Base-by-base conservation (phyloP, 2,888 invertebrate genomes). In the Drosophila neutralis region DNA sequence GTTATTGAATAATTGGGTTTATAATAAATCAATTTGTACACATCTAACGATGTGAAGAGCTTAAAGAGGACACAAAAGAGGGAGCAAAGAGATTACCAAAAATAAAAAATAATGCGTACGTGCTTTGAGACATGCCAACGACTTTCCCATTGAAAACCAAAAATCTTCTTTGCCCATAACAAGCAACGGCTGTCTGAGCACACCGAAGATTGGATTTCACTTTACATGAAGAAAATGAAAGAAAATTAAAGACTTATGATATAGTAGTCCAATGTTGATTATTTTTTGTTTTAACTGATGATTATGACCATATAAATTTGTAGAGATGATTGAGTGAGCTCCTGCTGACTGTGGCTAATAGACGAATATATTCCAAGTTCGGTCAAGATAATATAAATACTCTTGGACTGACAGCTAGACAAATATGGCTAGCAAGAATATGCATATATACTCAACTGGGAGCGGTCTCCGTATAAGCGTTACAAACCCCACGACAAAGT, bases 41-140 rank as follows among this genome's bases (percentile, higher is more conserved):
- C 36, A 15, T 18, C 18, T 7, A 48, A 27, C 10, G n/a, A 40
- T n/a, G n/a, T n/a, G 40, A 15, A 24, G 24, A 48, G 38, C 36
- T 64, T 7, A 65, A 49, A 35, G 18, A 35, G n/a, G 2, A 33
- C 33, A 21, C 11, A 21, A 18, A 4, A 38, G 24, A 24, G 15
- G 35, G 7, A 33, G 11, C 21, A 38, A 29, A 69, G 24, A 27
- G 33, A 54, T 40, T 45, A 51, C 35, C 36, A 10, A 15, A 35
- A 60, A 49, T 38, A 29, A 2, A 33, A 35, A 60, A 45, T 35
- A 29, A 4, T 54, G 74, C 35, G 53, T 78, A 74, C 78, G 67
- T 74, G 75, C 48, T 10, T 67, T 5, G 4, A 29, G 18, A 5
- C 79, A 74, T 35, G 70, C 29, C 33, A 13, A 18, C 29, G n/a